Base-by-base conservation (phyloP, 2,797 vertebrate genomes). In the Gymnoscopelus microlampas region DNA sequence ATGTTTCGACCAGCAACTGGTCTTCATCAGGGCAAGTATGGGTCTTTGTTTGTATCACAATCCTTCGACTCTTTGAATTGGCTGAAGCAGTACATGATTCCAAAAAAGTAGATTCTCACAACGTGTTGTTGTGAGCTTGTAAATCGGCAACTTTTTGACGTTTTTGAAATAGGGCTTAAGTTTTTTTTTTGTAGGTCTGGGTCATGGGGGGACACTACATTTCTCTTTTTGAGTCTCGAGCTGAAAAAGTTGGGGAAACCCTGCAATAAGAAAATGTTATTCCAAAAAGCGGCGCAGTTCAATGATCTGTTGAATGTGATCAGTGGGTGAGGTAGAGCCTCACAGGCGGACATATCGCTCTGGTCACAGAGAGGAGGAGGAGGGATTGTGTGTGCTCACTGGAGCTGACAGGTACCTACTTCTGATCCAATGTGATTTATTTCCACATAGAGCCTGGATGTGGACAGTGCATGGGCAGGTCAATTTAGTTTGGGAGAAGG, bases 381-480 rank as follows among this genome's bases (percentile, higher is more conserved):
- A 77, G 63, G 69, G 63, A 63, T 59, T 72, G 73, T 63, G 50
- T 15, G 63, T 39, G 19, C 69, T 82, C 76, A 79, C 74, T 76
- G 81, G 66, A 79, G 78, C 77, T 82, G 88, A 92, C 85, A 85
- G 84, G 74, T 84, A 82, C 84, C 79, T 71, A 75, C 68, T 78
- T 79, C 85, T 83, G 81, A 88, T 91, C 86, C 74, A 83, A 53
- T 75, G 72, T 87, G 88, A 92, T 91, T 91, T 88, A 92, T 91
- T 79, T 86, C 82, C 77, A 77, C 74, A 67, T 63, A 65, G 71
- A 66, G 63, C 69, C 47, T 35, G 65, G 73, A 88, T 44, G 71
- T 80, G 83, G 84, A 73, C 79, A 48, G 68, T 72, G 82, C 78
- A 71, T 70, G 67, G 72, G 84, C 85, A 87, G 89, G 85, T 90